Conservation (phyloP, 2,888 invertebrate species). For the Epistrophella euchroma region DNA sequence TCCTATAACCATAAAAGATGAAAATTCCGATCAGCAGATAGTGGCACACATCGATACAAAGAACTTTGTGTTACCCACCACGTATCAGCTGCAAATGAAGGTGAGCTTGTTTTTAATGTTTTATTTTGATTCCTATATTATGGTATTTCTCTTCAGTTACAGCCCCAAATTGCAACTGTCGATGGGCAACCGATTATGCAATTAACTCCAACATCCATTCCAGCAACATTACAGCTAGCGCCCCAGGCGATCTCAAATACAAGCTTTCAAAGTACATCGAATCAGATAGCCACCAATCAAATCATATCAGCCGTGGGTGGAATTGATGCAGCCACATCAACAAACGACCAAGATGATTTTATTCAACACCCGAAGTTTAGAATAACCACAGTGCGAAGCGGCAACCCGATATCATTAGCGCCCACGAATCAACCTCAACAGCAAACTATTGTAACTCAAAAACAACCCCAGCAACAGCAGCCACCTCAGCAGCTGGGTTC, state of each 20-base stretch:
- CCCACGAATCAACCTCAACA: constrained; percentile 78
- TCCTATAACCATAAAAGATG: constrained; percentile 83
- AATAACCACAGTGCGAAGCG: constrained; percentile 76
- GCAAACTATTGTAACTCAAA: constrained; percentile 77
- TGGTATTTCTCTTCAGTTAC: constrained; percentile 77
- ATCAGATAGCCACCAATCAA: constrained; percentile 52
- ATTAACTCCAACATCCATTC: constrained; percentile 82
- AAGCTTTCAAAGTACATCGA: constrained; percentile 77
- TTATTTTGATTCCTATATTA: constrained; percentile 10
- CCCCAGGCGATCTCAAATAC: constrained; percentile 79
- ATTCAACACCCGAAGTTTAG: constrained; percentile 77
- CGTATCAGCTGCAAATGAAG: constrained; percentile 84
- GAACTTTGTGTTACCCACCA: constrained; percentile 82
- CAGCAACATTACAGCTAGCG: constrained; percentile 82
- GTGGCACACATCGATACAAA: constrained; percentile 84
- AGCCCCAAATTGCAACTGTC: constrained; percentile 83
- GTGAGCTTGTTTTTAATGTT: constrained; percentile 71
- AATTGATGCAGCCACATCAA: constrained; percentile 79
- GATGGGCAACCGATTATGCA: constrained; percentile 84
- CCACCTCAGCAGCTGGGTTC: constrained; percentile 76
- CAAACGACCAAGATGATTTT: constrained; percentile 77
- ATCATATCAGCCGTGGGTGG: constrained; percentile 72
- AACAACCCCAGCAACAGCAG: constrained; percentile 49
- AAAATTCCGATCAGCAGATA: constrained; percentile 83
- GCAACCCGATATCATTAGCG: constrained; percentile 77